A percentile compares a stretch with the other conserved stretches of the same genome.
Evolutionary conservation across 2,888 invertebrate species (phyloP).

Genomic region (Lasioglossum morio): DNA sequence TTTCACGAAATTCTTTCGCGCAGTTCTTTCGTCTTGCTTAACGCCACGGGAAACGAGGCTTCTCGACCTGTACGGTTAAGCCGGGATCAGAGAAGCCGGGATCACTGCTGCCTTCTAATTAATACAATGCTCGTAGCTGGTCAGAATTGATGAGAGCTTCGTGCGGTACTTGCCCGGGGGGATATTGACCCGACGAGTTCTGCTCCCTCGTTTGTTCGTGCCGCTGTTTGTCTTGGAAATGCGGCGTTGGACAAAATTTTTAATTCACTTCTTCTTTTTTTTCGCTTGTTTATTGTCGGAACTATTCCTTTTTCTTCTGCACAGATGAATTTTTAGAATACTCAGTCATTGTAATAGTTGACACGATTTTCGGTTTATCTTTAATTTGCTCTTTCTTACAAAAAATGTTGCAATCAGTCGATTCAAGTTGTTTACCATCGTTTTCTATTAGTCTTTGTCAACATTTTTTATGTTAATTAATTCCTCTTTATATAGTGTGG

Average conservation of each 20-base stretch:
- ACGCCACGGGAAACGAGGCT: conserved; percentile 29
- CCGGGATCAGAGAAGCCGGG: conserved; percentile 21
- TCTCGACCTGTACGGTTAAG: conserved; percentile 12
- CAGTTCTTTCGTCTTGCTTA: conserved; percentile 32
- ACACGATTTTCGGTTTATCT: no score
- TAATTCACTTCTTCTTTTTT: background rate
- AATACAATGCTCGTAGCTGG: conserved; percentile 53
- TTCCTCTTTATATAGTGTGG: no score
- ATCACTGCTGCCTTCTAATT: conserved; percentile 53
- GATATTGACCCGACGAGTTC: background rate
- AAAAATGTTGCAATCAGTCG: no score
- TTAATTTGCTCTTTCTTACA: no score
- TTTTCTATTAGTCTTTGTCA: no score
- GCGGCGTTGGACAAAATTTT: background rate
- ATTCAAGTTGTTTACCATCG: no score
- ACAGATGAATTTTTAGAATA: background rate
- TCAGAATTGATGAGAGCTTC: conserved; percentile 41
- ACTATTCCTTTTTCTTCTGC: background rate
- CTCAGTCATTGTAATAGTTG: no score
- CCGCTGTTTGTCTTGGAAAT: background rate
- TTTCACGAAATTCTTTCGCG: conserved; percentile 52
- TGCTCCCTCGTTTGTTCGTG: background rate
- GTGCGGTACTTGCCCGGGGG: background rate
- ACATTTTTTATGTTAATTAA: no score
- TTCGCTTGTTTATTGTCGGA: background rate